phyloP scores from a whole-genome alignment of 2,797 vertebrate species.

The Picus viridis region DNA sequence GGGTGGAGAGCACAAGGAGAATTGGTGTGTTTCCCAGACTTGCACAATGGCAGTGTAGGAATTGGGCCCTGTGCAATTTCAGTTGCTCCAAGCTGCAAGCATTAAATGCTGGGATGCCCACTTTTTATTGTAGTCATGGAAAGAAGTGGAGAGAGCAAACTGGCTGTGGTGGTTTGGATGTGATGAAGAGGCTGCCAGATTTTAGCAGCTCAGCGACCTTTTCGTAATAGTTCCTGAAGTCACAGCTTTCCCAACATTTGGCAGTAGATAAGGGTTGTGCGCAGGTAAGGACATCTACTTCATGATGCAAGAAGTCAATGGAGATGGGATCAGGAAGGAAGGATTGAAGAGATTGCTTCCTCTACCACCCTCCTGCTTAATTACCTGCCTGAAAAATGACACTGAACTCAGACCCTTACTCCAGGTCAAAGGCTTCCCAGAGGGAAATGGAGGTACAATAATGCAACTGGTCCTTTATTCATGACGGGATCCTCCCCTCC shows the following conservation, averaged over 20 bases:
- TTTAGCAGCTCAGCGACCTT: constrained; percentile 11
- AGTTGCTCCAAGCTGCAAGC: background rate
- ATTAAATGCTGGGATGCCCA: constrained; percentile 18
- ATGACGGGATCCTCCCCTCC: background rate
- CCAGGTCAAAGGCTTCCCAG: background rate
- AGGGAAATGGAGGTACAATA: background rate
- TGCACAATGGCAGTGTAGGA: constrained; percentile 26
- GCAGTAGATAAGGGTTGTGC: background rate
- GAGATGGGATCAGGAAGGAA: background rate
- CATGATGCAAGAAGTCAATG: background rate
- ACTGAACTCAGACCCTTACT: background rate
- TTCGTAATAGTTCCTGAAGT: background rate
- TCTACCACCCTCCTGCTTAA: constrained; percentile 11
- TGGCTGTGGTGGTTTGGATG: background rate
- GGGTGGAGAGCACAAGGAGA: background rate
- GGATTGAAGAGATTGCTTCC: constrained; percentile 15
- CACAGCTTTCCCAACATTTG: background rate
- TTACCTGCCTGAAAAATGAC: background rate
- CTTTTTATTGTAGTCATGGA: background rate
- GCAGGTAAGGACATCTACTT: background rate
- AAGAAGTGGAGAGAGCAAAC: background rate
- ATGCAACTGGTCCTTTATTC: background rate
- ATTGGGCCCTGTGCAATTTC: constrained; percentile 8
- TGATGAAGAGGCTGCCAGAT: background rate
- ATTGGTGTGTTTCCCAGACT: constrained; percentile 39